phyloP scores from a whole-genome alignment of 2,888 invertebrate species.

The Bugulina stolonifera region DNA sequence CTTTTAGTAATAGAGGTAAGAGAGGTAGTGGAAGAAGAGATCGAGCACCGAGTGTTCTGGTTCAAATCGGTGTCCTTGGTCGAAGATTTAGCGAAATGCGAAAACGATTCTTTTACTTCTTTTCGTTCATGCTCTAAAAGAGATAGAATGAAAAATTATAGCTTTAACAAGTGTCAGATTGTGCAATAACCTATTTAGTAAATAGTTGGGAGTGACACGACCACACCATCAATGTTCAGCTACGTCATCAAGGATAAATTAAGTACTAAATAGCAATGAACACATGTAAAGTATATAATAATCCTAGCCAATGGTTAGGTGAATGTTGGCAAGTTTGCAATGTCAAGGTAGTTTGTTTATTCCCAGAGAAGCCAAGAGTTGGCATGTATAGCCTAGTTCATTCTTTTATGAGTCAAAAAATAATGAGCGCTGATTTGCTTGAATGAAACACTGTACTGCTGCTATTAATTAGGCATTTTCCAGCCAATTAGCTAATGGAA shows the following conservation, averaged over 20 bases:
- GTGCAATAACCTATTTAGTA: neutral
- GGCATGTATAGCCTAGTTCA: too few relatives aligned
- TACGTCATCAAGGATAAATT: neutral
- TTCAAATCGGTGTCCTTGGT: neutral
- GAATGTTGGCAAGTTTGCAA: too few relatives aligned
- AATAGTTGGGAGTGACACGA: neutral
- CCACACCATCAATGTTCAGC: neutral
- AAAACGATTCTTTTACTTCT: constrained; percentile 8
- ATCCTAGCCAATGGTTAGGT: too few relatives aligned
- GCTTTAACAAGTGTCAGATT: neutral
- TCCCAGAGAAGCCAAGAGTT: too few relatives aligned
- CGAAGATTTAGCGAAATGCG: neutral
- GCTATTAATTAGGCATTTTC: too few relatives aligned
- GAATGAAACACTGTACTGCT: too few relatives aligned
- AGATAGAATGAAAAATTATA: neutral
- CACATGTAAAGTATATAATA: too few relatives aligned
- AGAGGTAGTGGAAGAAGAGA: neutral
- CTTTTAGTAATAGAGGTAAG: constrained; percentile 8
- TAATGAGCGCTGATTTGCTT: too few relatives aligned
- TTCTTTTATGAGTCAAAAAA: too few relatives aligned
- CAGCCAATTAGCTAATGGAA: too few relatives aligned
- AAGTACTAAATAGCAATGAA: neutral
- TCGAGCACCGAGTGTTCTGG: neutral
- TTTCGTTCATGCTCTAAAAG: constrained; percentile 7
- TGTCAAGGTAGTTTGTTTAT: too few relatives aligned